phyloP scores from a whole-genome alignment of 2,888 invertebrate genomes.

The Proisotoma minuta region DNA sequence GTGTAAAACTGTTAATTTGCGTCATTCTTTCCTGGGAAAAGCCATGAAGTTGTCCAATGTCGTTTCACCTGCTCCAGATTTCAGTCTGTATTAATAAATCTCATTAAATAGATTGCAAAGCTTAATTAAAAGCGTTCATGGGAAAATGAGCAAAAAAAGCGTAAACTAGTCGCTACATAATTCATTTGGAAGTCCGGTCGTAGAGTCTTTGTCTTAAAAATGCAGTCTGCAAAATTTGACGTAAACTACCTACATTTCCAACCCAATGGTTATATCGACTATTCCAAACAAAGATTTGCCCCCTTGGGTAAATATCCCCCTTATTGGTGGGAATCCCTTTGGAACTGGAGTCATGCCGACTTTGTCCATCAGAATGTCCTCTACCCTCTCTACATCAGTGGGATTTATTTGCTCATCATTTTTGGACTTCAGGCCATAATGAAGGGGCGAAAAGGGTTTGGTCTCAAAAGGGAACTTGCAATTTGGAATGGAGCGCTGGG shows the following conservation, averaged over 20 bases:
- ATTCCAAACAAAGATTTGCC: background rate
- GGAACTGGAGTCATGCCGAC: background rate
- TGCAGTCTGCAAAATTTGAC: background rate
- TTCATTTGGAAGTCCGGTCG: too few relatives aligned
- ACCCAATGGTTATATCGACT: background rate
- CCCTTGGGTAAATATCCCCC: background rate
- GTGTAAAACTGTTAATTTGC: too few relatives aligned
- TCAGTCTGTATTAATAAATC: too few relatives aligned
- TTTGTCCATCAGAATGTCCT: background rate
- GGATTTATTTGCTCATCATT: background rate
- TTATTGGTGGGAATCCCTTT: background rate
- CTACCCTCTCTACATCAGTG: background rate
- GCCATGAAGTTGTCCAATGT: too few relatives aligned
- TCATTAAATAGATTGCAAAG: too few relatives aligned
- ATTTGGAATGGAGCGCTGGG: background rate
- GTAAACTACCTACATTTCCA: background rate
- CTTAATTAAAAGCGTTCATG: too few relatives aligned
- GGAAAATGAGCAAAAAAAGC: too few relatives aligned
- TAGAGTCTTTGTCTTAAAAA: too few relatives aligned
- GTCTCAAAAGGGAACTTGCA: background rate
- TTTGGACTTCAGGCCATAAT: background rate
- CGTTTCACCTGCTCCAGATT: too few relatives aligned
- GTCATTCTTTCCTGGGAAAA: too few relatives aligned
- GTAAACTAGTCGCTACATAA: too few relatives aligned
- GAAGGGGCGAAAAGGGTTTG: background rate